phyloP scores from a whole-genome alignment of 2,888 invertebrate genomes.

The Chrysomela aeneicollis region DNA sequence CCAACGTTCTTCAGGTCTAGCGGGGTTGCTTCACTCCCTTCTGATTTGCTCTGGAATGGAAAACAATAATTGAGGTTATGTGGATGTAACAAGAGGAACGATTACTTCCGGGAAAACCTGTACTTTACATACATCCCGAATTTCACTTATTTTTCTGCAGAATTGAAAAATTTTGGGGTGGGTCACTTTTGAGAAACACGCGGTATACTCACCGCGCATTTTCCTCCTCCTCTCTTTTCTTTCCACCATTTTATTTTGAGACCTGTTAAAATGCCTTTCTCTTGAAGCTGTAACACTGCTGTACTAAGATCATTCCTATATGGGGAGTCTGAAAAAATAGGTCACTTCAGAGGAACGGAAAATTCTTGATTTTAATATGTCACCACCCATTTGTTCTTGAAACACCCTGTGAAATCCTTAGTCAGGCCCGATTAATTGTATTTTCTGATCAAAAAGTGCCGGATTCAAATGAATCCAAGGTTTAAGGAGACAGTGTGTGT shows the following conservation, averaged over 20 bases:
- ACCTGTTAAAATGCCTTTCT: constrained; percentile 77
- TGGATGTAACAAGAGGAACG: too few species aligned
- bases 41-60: constrained; percentile 52
- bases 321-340: constrained; percentile 66
- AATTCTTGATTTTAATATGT: too few species aligned
- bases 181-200: constrained; percentile 24
- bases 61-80: background rate
- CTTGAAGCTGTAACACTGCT: constrained; percentile 85
- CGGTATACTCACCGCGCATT: constrained; percentile 69
- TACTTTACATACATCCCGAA: too few species aligned
- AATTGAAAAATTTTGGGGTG: constrained; percentile 8
- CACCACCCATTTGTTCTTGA: too few species aligned
- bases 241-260: constrained; percentile 93
- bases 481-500: too few species aligned
- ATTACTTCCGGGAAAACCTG: too few species aligned
- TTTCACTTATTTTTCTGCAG: too few species aligned
- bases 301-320: constrained; percentile 81
- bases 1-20: constrained; percentile 82
- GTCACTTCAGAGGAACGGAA: too few species aligned
- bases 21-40: constrained; percentile 65
- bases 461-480: too few species aligned
- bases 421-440: too few species aligned
- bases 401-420: too few species aligned
- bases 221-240: constrained; percentile 79
- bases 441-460: too few species aligned